Evolutionary conservation across 2,113 vertebrate species (phyloP).

Genomic region (Struthio camelus): DNA sequence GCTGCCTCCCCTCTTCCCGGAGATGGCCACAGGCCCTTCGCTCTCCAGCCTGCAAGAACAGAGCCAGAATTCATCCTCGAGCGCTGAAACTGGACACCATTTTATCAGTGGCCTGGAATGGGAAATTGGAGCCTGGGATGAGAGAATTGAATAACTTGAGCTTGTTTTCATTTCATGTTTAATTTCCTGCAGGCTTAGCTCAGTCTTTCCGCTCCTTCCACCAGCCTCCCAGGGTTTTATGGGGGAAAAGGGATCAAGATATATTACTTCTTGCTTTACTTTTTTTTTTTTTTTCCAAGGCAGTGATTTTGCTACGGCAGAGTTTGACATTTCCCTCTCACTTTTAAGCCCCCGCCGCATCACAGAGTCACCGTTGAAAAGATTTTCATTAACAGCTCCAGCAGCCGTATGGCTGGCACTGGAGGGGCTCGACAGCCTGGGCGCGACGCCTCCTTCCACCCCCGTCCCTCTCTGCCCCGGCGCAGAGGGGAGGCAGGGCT

Average conservation of each 20-base stretch:
- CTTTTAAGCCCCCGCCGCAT: not conserved
- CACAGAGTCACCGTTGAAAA: conserved; percentile 15
- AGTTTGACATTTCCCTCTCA: conserved; percentile 47
- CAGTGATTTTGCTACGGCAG: not conserved
- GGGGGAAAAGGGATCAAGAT: conserved; percentile 71
- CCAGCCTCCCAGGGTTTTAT: conserved; percentile 80
- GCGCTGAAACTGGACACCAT: conserved; percentile 77
- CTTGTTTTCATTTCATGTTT: conserved; percentile 98
- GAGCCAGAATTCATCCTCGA: conserved; percentile 64
- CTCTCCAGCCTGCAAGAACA: conserved; percentile 60
- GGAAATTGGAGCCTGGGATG: conserved; percentile 84
- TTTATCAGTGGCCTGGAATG: conserved; percentile 81
- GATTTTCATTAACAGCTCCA: conserved; percentile 39
- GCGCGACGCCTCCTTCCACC: not conserved
- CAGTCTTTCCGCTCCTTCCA: conserved; percentile 82
- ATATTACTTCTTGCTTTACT: conserved; percentile 63
- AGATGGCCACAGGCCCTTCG: conserved; percentile 23
- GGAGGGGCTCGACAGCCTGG: not conserved
- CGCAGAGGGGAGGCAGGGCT: not conserved
- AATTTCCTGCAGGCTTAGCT: conserved; percentile 96
- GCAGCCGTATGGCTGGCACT: not conserved
- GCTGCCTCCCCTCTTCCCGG: not conserved
- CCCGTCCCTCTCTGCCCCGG: not conserved
- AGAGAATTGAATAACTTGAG: conserved; percentile 84
- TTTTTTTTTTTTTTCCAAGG: not conserved